Evolutionary conservation across 2,113 vertebrate genomes (phyloP).

Genomic region (Propithecus coquereli): DNA sequence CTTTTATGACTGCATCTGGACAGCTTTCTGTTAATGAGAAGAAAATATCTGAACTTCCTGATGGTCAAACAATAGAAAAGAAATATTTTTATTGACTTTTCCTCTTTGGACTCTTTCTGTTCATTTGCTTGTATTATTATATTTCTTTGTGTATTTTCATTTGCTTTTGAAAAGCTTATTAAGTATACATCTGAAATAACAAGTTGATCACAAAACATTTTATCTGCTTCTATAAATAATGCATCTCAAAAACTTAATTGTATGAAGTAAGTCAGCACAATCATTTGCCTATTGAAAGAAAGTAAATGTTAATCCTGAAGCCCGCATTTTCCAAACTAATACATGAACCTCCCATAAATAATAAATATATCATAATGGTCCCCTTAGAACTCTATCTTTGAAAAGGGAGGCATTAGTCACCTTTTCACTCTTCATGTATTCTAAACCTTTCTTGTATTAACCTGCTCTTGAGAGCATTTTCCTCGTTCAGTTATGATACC

Average conservation of each 20-base stretch:
- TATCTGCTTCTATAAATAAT: not conserved
- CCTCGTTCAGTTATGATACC: not conserved
- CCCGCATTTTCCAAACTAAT: not conserved
- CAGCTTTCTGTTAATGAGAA: not conserved
- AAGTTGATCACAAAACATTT: not conserved
- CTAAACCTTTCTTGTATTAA: not conserved
- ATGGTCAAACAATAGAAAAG: not conserved
- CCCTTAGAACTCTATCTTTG: not conserved
- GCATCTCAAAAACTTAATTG: not conserved
- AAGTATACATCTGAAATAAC: not conserved
- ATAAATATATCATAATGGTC: not conserved
- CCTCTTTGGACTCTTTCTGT: not conserved
- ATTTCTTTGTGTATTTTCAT: not conserved
- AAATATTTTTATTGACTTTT: not conserved
- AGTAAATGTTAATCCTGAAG: not conserved
- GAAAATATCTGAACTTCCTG: not conserved
- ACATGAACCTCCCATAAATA: not conserved
- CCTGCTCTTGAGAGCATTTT: no score
- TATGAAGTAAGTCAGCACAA: not conserved
- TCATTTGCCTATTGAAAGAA: not conserved
- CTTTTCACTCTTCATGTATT: not conserved
- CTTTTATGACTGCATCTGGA: slow-evolving; percentile 15
- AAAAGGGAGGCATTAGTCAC: not conserved
- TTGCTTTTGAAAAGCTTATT: not conserved
- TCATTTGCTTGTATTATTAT: not conserved